Evolutionary conservation across 2,888 invertebrate species (phyloP).

Genomic region (Napeogenes sylphis): DNA sequence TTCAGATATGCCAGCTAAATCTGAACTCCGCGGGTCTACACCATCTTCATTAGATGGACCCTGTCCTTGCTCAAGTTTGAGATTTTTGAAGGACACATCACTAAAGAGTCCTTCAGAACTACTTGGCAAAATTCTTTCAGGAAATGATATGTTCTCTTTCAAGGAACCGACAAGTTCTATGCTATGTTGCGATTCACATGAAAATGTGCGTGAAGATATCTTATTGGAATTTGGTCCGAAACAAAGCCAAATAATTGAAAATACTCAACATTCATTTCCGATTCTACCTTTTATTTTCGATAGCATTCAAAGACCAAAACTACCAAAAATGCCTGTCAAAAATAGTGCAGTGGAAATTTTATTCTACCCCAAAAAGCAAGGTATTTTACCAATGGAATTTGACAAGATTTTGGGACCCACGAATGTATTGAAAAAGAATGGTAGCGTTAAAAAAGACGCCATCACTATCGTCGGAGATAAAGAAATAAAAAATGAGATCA

Average conservation of each 20-base stretch:
- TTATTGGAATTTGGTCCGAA: slow-evolving; percentile 52
- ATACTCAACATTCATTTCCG: slow-evolving; percentile 29
- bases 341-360: slow-evolving; percentile 58
- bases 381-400: slow-evolving; percentile 33
- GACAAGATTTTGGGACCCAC: slow-evolving; percentile 8
- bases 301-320: slow-evolving; percentile 37
- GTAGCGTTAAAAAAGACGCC: slow-evolving; percentile 37
- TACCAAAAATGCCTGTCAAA: slow-evolving; percentile 36
- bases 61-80: slow-evolving; percentile 52
- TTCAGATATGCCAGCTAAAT: slow-evolving; percentile 28
- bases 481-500: slow-evolving; percentile 44
- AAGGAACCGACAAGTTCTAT: slow-evolving; percentile 49
- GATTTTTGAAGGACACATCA: slow-evolving; percentile 41
- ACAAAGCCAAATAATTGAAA: slow-evolving; percentile 28
- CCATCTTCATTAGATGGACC: slow-evolving; percentile 40
- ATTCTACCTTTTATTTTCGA: slow-evolving; percentile 46
- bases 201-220: slow-evolving; percentile 53
- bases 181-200: slow-evolving; percentile 62
- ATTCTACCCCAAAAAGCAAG: slow-evolving; percentile 57
- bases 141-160: slow-evolving; percentile 50
- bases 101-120: slow-evolving; percentile 46
- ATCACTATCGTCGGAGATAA: slow-evolving; percentile 57
- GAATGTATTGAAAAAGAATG: slow-evolving; percentile 34
- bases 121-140: slow-evolving; percentile 52
- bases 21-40: slow-evolving; percentile 19